Base-by-base conservation (phyloP, 1,140 invertebrate genomes). In the Pachypeltis micranthus region DNA sequence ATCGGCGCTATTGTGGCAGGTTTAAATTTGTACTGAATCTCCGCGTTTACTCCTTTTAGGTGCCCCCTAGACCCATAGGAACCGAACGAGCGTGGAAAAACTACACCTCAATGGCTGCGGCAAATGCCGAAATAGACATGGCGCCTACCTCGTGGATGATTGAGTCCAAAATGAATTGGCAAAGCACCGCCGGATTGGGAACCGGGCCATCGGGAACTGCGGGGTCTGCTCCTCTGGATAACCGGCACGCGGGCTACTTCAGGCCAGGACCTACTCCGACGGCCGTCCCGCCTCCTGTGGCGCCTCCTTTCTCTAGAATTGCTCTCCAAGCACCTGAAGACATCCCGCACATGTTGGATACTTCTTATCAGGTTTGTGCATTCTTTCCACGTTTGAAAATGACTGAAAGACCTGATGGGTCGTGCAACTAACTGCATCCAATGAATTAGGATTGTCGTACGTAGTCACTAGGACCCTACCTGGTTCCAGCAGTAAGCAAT, bases 71-170 rank as follows among this genome's bases (percentile, higher is more conserved):
- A 27, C 59, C 60, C 21, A 63, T 55, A 26, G 64, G 64, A 7
- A 65, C 64, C 4, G 64, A 65, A 56, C 62, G 64, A 29, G 70
- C 70, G 26, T 73, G 72, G 72, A 70, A 71, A 59, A 66, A 68
- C 31, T 68, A 61, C 56, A 58, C 57, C 12, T 61, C 2, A 4
- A 64, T 56, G 34, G 56, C 39, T 12, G 54, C 29, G n/a, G 59
- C 26, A 10, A 29, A 28, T 14, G 25, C 44, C 16, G 66, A 67
- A 31, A 59, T 65, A 7, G 67, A 68, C 7, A 64, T 67, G 62
- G 61, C 60, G 23, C 47, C 66, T n/a, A 28, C 64, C 2, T 61
- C 63, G 14, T 65, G 61, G 67, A 47, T 65, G 57, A 54, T 61
- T 29, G 62, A 59, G 21, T 23, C 67, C 10, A 61, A 57, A 29